These are phyloP conservation scores for Saimiri boliviensis DNA, from an alignment of 2,113 vertebrate genomes.

Conservation along the genomic window DNA sequence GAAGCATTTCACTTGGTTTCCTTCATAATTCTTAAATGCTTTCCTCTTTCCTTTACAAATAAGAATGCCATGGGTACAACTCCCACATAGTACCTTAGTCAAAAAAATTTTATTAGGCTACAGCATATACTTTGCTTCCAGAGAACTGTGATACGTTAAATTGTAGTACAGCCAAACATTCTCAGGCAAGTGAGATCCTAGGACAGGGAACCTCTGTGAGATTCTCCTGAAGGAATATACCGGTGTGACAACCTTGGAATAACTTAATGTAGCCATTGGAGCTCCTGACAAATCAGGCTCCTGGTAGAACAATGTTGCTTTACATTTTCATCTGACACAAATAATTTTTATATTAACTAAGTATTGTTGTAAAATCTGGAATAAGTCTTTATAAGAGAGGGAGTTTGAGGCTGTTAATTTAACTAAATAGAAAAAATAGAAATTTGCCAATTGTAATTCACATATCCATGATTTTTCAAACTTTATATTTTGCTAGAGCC, in stretches of 20 bases:
- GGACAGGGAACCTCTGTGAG: not conserved
- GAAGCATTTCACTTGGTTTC: conserved; percentile 18
- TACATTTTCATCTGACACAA: not conserved
- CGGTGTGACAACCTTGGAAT: not conserved
- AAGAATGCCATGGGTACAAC: not conserved
- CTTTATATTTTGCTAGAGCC: not conserved
- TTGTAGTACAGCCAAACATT: not conserved
- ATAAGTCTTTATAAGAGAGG: not conserved
- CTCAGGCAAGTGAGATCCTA: not conserved
- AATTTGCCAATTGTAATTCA: not conserved
- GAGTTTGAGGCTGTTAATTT: not conserved
- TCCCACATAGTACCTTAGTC: conserved; percentile 29
- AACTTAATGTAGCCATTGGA: not conserved
- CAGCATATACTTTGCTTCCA: conserved; percentile 14
- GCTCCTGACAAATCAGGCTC: not conserved
- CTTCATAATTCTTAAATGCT: not conserved
- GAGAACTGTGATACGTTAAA: not conserved
- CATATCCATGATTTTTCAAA: not conserved
- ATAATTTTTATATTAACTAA: not conserved
- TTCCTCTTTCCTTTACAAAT: conserved; percentile 21
- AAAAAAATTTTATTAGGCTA: not conserved
- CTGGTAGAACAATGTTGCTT: not conserved
- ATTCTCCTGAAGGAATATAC: not conserved
- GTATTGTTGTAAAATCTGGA: not conserved
- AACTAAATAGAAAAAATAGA: not conserved